Base-by-base conservation (phyloP, 2,888 invertebrate species). In the Rhingia rostrata region DNA sequence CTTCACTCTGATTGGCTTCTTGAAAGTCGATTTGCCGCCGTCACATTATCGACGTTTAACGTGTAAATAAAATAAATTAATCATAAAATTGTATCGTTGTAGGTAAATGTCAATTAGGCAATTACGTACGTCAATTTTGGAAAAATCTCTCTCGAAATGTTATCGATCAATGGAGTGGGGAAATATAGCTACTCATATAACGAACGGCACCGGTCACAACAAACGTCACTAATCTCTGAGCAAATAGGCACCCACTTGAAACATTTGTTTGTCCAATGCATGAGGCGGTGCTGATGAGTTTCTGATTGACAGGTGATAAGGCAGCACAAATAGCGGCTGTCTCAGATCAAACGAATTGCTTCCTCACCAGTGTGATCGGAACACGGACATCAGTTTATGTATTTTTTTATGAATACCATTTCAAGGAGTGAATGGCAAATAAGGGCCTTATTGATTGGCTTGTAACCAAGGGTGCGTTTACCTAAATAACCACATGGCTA, bases 231-330 rank as follows among this genome's bases (percentile, higher is more conserved):
- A 83, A 83, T 83, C 83, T 78, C 54, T 47, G 35, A 69, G 56
- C 69, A 78, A 83, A 78, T 60, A 74, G 51, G 78, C 78, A 83
- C 67, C 83, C 78, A 78, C 83, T 83, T 51, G 45, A 83, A 74
- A 51, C 10, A 37, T 58, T 64, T 79, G 63, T 83, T 79, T 83
- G 58, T 9, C 14, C 10, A 78, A 73, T 67, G 66, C 67, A 67
- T 63, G 61, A 58, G 74, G 53, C 37, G 53, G 43, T 63, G 49
- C 33, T 86, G 86, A 86, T 79, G 86, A 82, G 64, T 63, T 69
- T 77, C 82, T 86, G 86, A 86, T 86, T 86, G 86, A 86, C 86
- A 86, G 86, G 84, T 85, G 86, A 86, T 86, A 86, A 86, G 75
- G 51, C 32, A 49, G 41, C 61, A 53, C 73, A 83, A 77, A 70